Base-by-base conservation (phyloP, 2,797 vertebrate genomes). In the Acanthurus lineatus region DNA sequence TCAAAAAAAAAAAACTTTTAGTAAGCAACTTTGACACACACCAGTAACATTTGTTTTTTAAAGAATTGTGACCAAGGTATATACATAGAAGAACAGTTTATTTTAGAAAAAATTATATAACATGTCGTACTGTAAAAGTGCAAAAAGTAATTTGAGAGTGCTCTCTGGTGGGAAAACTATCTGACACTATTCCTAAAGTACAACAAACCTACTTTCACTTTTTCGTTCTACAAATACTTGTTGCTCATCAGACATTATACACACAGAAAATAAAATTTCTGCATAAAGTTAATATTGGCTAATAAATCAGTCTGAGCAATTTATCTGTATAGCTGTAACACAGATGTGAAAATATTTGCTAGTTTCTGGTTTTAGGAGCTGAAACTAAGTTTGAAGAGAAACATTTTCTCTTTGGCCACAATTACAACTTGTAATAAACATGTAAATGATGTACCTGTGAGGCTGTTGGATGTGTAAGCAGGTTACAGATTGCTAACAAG, bases 1-100 rank as follows among this genome's bases (percentile, higher is more conserved):
- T 73, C 8, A 84, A 69, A 3, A 87, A 58, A 76, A 86, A 53
- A 58, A 84, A 54, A 47, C 71, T 82, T 1, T 1, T 67, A 1
- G 14, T 52, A 8, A 66, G 83, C 32, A 35, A 35, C 32, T 35
- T 35, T 35, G 6, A 35, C 32, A 35, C 32, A 35, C 32, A 35
- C 32, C 32, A 35, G 32, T 35, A 35, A 35, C 32, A 7, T 35
- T 6, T 35, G 32, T 35, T 35, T 35, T 35, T 35, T 35, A 35
- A 35, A 35, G 5, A 12, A 68, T 35, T 68, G 14, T n/a, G 53
- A 28, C 11, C 0, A 58, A 58, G 10, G 35, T 49, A 22, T 6
- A 40, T 20, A 35, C 32, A 35, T 35, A 35, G 32, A 35, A 35
- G 32, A 35, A 35, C 32, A 35, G 32, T 35, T 35, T 6, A 35